Percentiles rank a stretch among this genome's conserved stretches.
These are phyloP conservation scores for Poecilia velifera DNA, from an alignment of 2,797 vertebrate genomes.

Conservation along the genomic window DNA sequence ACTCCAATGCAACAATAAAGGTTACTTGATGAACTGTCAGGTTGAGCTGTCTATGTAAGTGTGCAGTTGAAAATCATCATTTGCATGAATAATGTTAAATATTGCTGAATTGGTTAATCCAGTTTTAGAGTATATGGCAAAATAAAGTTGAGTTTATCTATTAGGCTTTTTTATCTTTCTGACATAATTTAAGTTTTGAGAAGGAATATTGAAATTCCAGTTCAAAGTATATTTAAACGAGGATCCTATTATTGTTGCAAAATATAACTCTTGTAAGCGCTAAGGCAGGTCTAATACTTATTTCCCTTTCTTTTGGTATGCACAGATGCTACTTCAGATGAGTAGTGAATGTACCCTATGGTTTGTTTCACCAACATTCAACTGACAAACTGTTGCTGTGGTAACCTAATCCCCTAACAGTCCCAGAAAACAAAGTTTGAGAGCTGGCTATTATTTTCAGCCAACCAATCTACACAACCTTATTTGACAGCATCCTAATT, in stretches of 20 bases:
- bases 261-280: background rate
- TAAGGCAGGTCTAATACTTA: background rate
- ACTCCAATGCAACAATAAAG: background rate
- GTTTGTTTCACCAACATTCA: background rate
- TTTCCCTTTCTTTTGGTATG: background rate
- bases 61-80: background rate
- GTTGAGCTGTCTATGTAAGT: background rate
- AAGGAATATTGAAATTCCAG: background rate
- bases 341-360: background rate
- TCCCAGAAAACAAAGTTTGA: background rate
- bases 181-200: background rate
- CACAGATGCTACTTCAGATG: background rate
- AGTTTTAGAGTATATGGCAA: background rate
- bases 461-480: background rate
- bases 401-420: background rate
- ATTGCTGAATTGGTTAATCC: background rate
- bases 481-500: constrained; percentile 8
- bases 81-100: background rate
- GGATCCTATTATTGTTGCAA: background rate
- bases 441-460: background rate
- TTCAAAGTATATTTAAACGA: background rate
- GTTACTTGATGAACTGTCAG: background rate
- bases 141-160: background rate
- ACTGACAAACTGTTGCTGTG: background rate
- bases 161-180: background rate